These are phyloP conservation scores for Zaprionus gabonicus DNA, from an alignment of 1,140 invertebrate genomes.

Conservation along the genomic window DNA sequence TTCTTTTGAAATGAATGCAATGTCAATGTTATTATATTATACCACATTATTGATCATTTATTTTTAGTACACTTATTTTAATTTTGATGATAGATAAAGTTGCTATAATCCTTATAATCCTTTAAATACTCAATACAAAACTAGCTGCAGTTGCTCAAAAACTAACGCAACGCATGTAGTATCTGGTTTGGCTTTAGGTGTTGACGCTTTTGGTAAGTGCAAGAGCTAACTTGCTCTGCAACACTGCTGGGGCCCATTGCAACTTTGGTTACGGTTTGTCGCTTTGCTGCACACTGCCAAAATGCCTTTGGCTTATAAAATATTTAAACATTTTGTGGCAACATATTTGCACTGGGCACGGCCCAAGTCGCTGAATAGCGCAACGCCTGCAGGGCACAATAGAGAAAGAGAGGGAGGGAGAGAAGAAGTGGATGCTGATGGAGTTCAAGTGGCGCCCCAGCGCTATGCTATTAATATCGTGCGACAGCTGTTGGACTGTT, in stretches of 20 bases:
- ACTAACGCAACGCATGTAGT: constrained; percentile 6
- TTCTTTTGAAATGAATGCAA: background rate
- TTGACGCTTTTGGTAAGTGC: constrained; percentile 70
- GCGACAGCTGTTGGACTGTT: constrained; percentile 78
- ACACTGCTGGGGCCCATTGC: constrained; percentile 28
- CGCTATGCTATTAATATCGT: constrained; percentile 79
- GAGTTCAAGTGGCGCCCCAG: constrained; percentile 58
- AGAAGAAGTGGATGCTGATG: background rate
- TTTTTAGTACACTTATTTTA: background rate
- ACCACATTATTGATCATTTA: background rate
- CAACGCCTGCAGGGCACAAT: background rate
- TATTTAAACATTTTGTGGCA: constrained; percentile 80
- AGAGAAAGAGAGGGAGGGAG: background rate
- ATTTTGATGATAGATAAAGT: background rate
- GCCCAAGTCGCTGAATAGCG: constrained; percentile 12
- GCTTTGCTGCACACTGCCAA: constrained; percentile 56
- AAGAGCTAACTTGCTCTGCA: constrained; percentile 51
- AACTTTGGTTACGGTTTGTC: constrained; percentile 55
- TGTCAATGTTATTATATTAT: background rate
- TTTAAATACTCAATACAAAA: background rate
- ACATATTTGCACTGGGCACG: constrained; percentile 72
- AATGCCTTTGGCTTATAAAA: constrained; percentile 80
- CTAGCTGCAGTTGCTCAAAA: background rate
- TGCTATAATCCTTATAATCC: background rate
- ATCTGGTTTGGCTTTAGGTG: constrained; percentile 40